Evolutionary conservation across 2,797 vertebrate genomes (phyloP).

Genomic region (Sciaenops ocellatus): DNA sequence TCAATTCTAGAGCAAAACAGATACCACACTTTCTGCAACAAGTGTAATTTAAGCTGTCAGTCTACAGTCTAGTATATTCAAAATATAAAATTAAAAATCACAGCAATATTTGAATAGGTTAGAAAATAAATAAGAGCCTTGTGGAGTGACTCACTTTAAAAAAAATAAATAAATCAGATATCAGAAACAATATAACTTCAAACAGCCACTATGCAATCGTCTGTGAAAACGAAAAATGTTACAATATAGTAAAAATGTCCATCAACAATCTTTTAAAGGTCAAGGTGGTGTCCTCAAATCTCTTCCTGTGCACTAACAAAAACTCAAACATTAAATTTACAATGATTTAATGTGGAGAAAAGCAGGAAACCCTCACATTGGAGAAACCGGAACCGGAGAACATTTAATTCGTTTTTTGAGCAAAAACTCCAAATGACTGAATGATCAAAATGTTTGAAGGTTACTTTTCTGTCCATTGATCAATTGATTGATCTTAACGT

Average conservation of each 20-base stretch:
- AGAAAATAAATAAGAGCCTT: neutral
- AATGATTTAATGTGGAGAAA: neutral
- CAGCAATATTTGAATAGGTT: neutral
- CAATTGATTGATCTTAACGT: neutral
- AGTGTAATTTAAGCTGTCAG: neutral
- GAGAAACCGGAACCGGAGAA: neutral
- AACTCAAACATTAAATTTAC: neutral
- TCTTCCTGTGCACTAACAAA: neutral
- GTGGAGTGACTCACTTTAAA: neutral
- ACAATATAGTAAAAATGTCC: constrained; percentile 14
- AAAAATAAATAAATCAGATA: neutral
- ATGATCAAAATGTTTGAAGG: neutral
- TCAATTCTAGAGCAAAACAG: no score
- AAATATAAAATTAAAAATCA: neutral
- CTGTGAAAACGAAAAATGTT: constrained; percentile 3
- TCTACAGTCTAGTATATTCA: neutral
- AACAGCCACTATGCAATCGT: neutral
- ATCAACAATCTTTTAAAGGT: neutral
- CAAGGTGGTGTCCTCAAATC: neutral
- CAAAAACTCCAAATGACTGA: neutral
- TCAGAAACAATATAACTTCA: neutral
- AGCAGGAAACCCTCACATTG: neutral
- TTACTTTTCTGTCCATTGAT: neutral
- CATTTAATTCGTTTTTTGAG: neutral
- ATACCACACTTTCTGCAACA: neutral